phyloP scores from a whole-genome alignment of 1,140 invertebrate genomes.

The Probaryconus sp. region DNA sequence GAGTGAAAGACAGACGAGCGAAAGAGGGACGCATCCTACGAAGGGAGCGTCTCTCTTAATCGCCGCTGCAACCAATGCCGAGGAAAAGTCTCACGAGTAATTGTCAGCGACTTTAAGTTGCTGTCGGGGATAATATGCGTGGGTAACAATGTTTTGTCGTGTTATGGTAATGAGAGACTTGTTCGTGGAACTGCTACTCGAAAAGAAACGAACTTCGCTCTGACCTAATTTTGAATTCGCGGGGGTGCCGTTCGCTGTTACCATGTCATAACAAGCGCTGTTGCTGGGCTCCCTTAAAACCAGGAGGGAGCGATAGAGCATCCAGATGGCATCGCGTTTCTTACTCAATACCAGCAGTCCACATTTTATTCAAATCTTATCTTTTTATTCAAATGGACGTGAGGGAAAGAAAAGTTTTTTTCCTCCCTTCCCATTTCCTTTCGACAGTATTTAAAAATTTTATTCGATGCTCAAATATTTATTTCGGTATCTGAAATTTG shows the following conservation, averaged over 20 bases:
- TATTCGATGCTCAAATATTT: no score
- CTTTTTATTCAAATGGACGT: no score
- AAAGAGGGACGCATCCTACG: conserved; percentile 30
- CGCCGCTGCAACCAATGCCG: conserved; percentile 25
- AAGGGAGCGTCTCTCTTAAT: conserved; percentile 44
- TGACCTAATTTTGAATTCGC: conserved; percentile 46
- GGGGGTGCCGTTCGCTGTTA: conserved; percentile 3
- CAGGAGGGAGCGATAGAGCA: not conserved
- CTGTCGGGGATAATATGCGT: conserved; percentile 26
- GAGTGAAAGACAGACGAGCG: conserved; percentile 1
- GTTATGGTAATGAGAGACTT: conserved; percentile 42
- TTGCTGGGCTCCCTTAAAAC: conserved; percentile 28
- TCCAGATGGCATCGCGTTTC: no score
- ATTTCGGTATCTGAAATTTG: no score
- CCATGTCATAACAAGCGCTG: conserved; percentile 13
- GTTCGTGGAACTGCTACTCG: conserved; percentile 36
- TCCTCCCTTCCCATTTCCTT: no score
- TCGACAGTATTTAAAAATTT: no score
- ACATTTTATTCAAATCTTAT: no score
- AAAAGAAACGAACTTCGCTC: conserved; percentile 12
- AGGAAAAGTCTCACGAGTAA: conserved; percentile 20
- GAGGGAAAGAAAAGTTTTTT: no score
- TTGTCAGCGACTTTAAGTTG: conserved; percentile 37
- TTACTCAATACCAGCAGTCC: no score
- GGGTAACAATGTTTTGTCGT: conserved; percentile 42